A percentile compares a stretch with the other conserved stretches of the same genome.
Conservation (phyloP, 2,888 invertebrate species). For the Patella caerulea region DNA sequence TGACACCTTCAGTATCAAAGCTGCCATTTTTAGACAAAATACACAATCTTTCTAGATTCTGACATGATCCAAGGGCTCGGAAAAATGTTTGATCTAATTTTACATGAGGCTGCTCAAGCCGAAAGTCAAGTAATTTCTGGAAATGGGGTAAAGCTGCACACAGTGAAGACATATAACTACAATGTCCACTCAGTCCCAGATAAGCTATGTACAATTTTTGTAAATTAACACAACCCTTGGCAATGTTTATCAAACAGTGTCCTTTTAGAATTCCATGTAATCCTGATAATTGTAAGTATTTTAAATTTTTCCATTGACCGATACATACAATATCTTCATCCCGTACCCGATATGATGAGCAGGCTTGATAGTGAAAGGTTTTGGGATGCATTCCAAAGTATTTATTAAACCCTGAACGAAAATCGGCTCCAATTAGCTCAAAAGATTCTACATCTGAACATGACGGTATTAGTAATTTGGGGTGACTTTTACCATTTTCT, state of each 20-base stretch:
- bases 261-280: constrained; percentile 51
- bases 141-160: constrained; percentile 49
- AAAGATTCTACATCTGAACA: constrained; percentile 52
- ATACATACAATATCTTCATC: constrained; percentile 44
- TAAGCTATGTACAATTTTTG: constrained; percentile 55
- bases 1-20: constrained; percentile 47
- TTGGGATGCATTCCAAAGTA: constrained; percentile 39
- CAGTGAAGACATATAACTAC: constrained; percentile 42
- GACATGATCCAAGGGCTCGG: constrained; percentile 50
- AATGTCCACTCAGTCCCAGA: constrained; percentile 48
- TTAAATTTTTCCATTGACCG: constrained; percentile 48
- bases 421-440: constrained; percentile 48
- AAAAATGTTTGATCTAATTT: constrained; percentile 57
- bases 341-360: constrained; percentile 35
- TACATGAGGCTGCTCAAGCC: constrained; percentile 64
- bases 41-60: constrained; percentile 57
- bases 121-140: constrained; percentile 50
- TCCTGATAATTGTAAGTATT: constrained; percentile 56
- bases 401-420: constrained; percentile 44
- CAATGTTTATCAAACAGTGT: constrained; percentile 48
- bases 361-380: constrained; percentile 38
- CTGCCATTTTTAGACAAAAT: constrained; percentile 61
- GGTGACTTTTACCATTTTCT: neutral
- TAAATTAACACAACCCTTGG: constrained; percentile 47
- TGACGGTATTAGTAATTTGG: constrained; percentile 30